A percentile compares a stretch with the other conserved stretches of the same genome.
Evolutionary conservation across 2,888 invertebrate species (phyloP).

Genomic region (Leptinotarsa peninsularis): DNA sequence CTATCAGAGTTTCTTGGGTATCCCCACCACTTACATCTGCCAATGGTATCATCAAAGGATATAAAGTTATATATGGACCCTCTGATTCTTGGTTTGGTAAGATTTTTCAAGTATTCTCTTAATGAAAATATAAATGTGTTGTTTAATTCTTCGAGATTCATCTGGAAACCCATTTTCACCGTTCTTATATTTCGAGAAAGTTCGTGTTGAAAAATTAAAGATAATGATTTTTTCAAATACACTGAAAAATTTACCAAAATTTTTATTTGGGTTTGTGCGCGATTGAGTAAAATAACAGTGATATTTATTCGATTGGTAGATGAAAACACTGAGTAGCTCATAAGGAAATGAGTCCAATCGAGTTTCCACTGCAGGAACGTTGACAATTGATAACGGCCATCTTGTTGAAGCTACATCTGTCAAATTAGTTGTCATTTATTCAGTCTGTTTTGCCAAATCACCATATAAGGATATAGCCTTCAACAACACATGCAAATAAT

Average conservation of each 20-base stretch:
- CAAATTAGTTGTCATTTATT: too few relatives aligned
- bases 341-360: too few relatives aligned
- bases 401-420: too few relatives aligned
- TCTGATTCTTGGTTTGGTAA: slow-evolving; percentile 93
- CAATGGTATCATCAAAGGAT: slow-evolving; percentile 95
- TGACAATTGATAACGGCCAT: too few relatives aligned
- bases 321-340: too few relatives aligned
- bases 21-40: slow-evolving; percentile 92
- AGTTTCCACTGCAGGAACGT: too few relatives aligned
- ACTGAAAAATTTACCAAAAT: neutral
- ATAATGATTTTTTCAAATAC: neutral
- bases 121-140: neutral
- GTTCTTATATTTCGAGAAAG: neutral
- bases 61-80: slow-evolving; percentile 93
- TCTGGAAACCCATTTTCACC: neutral
- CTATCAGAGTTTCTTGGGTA: slow-evolving; percentile 94
- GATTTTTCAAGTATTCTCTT: neutral
- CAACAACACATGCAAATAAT: too few relatives aligned
- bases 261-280: neutral
- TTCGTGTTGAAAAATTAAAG: neutral
- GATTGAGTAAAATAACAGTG: too few relatives aligned
- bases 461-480: too few relatives aligned
- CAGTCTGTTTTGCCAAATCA: too few relatives aligned
- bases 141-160: neutral
- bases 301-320: too few relatives aligned